Percentiles rank a stretch among this genome's conserved stretches.
phyloP scores from a whole-genome alignment of 1,140 invertebrate species.

The Eumeta japonica region DNA sequence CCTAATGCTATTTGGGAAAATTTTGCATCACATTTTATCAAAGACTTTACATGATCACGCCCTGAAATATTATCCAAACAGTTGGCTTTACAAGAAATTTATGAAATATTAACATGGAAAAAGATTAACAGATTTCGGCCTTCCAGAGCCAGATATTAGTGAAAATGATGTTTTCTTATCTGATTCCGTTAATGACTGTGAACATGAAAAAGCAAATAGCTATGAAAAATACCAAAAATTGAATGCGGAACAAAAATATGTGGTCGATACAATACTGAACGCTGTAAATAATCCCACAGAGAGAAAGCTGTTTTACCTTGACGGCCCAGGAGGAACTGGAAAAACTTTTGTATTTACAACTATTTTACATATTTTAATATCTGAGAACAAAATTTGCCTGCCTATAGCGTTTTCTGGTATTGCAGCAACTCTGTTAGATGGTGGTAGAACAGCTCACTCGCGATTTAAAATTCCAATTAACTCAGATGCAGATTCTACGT shows the following conservation, averaged over 20 bases:
- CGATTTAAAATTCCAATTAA: no score
- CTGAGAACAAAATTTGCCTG: slow-evolving; percentile 22
- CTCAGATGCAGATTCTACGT: no score
- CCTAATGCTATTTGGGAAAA: slow-evolving; percentile 15
- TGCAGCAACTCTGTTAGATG: no score
- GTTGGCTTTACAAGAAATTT: slow-evolving; percentile 10
- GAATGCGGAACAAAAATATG: slow-evolving; percentile 13
- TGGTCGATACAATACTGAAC: slow-evolving; percentile 13
- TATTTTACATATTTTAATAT: slow-evolving; percentile 15
- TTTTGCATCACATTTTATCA: slow-evolving; percentile 13
- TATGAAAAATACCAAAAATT: no score
- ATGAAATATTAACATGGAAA: slow-evolving; percentile 8
- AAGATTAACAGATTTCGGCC: slow-evolving; percentile 12
- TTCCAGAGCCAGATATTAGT: slow-evolving; percentile 12
- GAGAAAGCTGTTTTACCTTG: no score
- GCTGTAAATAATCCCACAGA: no score
- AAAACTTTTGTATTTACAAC: slow-evolving; percentile 14
- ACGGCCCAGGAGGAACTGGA: no score
- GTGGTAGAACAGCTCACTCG: no score
- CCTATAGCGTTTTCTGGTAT: no score
- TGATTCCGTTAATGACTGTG: no score
- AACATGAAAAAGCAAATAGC: slow-evolving; percentile 10
- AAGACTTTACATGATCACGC: slow-evolving; percentile 12
- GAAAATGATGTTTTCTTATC: slow-evolving; percentile 11
- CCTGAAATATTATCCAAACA: slow-evolving; percentile 13